Percentiles rank a stretch among this genome's conserved stretches.
Evolutionary conservation across 2,797 vertebrate genomes (phyloP).

Genomic region (Myotis findleyi): DNA sequence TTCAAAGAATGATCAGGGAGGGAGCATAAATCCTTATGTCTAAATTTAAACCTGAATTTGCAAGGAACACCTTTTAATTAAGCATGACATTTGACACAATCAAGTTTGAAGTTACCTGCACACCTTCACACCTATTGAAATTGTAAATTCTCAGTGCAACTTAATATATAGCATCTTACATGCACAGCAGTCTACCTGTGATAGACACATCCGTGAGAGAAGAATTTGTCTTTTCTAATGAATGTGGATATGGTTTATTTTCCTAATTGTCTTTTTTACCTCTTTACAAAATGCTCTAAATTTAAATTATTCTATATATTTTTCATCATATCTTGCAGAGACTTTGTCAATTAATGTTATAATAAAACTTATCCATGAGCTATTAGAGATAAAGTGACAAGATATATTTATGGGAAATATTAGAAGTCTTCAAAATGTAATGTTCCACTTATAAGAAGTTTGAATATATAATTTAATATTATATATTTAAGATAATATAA

Average conservation of each 20-base stretch:
- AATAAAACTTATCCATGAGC: not conserved
- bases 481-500: constrained; percentile 21
- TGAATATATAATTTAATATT: not conserved
- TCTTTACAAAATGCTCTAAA: constrained; percentile 51
- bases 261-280: constrained; percentile 40
- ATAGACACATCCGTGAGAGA: constrained; percentile 37
- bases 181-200: constrained; percentile 51
- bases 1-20: constrained; percentile 4
- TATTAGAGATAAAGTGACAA: constrained; percentile 33
- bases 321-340: not conserved
- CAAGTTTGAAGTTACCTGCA: constrained; percentile 70
- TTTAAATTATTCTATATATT: not conserved
- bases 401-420: not conserved
- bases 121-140: constrained; percentile 77
- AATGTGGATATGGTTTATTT: constrained; percentile 26
- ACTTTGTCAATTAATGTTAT: constrained; percentile 28
- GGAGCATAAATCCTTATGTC: constrained; percentile 3
- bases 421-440: constrained; percentile 1
- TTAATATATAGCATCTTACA: constrained; percentile 20
- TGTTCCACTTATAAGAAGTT: not conserved
- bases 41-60: constrained; percentile 77
- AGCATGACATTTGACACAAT: constrained; percentile 76
- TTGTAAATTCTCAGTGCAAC: constrained; percentile 61
- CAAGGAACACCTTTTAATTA: constrained; percentile 83
- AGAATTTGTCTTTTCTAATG: constrained; percentile 7